These are phyloP conservation scores for Lophius piscatorius DNA, from an alignment of 2,113 vertebrate genomes.

Conservation along the genomic window DNA sequence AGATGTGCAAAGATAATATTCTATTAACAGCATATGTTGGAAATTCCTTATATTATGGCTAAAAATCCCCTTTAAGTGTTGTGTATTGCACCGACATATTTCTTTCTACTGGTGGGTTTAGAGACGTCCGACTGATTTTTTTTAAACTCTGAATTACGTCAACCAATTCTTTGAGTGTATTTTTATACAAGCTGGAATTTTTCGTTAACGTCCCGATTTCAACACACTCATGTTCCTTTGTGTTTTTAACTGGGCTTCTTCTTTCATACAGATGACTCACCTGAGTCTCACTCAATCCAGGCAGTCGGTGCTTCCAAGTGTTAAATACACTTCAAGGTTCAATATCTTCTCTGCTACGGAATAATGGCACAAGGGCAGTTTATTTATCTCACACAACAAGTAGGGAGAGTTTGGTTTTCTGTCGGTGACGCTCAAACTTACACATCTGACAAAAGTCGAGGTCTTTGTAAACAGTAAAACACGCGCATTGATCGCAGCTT, in stretches of 20 bases:
- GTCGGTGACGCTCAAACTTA: not conserved
- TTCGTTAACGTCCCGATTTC: not conserved
- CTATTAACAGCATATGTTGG: conserved; percentile 48
- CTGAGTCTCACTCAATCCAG: not conserved
- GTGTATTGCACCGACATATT: not conserved
- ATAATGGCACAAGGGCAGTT: not conserved
- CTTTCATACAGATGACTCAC: not conserved
- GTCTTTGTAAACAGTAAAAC: no score
- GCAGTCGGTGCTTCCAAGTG: not conserved
- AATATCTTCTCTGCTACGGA: not conserved
- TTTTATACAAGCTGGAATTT: no score
- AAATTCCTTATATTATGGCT: conserved; percentile 29
- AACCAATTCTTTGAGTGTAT: no score
- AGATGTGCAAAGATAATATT: conserved; percentile 63
- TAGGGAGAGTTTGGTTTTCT: not conserved
- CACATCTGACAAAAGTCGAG: no score
- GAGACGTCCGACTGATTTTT: no score
- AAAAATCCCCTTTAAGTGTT: not conserved
- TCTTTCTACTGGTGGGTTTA: no score
- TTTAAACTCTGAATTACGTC: no score
- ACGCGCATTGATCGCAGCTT: not conserved
- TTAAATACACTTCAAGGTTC: not conserved
- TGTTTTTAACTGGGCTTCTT: not conserved
- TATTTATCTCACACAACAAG: not conserved
- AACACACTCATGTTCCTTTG: not conserved